Evolutionary conservation across 2,113 vertebrate species (phyloP).

Genomic region (Strix uralensis): DNA sequence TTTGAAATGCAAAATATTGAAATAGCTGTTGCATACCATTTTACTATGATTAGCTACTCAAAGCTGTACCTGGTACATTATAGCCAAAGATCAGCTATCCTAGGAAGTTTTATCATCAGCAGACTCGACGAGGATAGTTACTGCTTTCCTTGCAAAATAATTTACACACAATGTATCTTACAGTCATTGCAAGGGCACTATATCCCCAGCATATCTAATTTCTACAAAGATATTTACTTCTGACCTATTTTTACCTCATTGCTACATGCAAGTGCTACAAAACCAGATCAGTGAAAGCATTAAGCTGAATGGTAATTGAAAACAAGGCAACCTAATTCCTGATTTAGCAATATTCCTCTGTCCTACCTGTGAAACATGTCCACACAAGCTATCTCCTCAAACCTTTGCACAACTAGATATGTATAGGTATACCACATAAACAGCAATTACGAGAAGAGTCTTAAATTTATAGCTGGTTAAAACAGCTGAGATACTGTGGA

Average conservation of each 20-base stretch:
- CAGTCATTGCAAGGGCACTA: background rate
- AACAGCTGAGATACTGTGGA: background rate
- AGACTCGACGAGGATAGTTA: background rate
- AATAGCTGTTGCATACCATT: background rate
- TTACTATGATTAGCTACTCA: background rate
- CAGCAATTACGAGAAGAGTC: background rate
- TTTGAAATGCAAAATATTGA: background rate
- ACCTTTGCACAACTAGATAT: background rate
- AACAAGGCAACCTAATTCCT: background rate
- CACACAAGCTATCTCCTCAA: background rate
- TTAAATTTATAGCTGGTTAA: background rate
- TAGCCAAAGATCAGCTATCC: background rate
- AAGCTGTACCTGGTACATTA: background rate
- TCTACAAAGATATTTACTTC: background rate
- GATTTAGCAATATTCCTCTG: background rate
- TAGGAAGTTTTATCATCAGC: background rate
- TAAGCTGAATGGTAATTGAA: background rate
- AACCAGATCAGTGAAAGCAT: background rate
- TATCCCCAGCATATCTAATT: background rate
- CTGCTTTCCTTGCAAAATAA: background rate
- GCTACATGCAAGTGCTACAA: background rate
- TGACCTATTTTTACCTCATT: background rate
- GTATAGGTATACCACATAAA: accelerated
- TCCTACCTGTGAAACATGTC: background rate
- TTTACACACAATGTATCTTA: background rate